Base-by-base conservation (phyloP, 2,113 vertebrate genomes). In the Phyllostomus discolor region DNA sequence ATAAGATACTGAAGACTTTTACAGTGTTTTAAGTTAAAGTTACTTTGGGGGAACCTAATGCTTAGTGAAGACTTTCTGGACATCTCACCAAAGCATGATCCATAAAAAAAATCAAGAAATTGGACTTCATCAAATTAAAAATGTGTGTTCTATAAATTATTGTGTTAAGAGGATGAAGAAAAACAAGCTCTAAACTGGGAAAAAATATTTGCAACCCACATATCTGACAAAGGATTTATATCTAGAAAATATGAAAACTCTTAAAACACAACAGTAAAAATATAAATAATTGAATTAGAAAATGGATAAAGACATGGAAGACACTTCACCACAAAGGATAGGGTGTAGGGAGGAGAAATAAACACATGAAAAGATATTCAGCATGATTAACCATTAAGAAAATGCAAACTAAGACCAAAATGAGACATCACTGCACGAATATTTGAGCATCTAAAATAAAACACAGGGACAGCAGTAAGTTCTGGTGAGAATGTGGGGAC, bases 101-200 rank as follows among this genome's bases (percentile, higher is more conserved):
- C 48, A 81, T 54, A 64, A 62, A 64, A 88, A 19, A 24, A 59
- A 59, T 75, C n/a, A 86, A 78, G 46, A 79, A 88, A 69, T 52
- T 48, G 31, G 14, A 80, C 35, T 95, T 95, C 24, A 80, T 62
- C 28, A 59, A 81, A 70, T 38, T 80, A 69, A 72, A 85, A 95
- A 43, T 10, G 4, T 81, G 59, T 75, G 50, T 14, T 91, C 50
- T 76, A 19, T 84, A 4, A 84, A 70, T 46, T 46, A 79, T 46
- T 54, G 7, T 50, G 1, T 82, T 41, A 66, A 76, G n/a, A 75
- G 2, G 17, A 79, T 83, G 35, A 73, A 87, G 79, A 93, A 91
- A 93, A 28, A 79, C 4, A 86, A 64, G 7, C n/a, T 50, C 62
- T 28, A 46, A 43, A 19, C 28, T 79, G 43, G n/a, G 14, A 33